These are phyloP conservation scores for Aythya baeri DNA, from an alignment of 2,113 vertebrate genomes.

Conservation along the genomic window DNA sequence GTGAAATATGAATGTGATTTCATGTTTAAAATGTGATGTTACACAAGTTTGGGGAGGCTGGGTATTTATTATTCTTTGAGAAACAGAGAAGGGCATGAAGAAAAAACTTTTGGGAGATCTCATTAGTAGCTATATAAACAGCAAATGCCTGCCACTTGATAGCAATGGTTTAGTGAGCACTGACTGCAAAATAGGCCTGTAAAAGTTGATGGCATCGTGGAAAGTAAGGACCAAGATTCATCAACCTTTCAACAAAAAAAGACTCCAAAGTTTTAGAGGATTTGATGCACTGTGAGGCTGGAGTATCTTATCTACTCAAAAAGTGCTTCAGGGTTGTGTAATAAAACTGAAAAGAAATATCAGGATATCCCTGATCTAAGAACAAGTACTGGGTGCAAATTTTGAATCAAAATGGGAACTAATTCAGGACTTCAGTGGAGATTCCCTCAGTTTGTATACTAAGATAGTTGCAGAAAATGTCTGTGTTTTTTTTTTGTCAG, in stretches of 20 bases:
- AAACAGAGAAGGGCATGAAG: background rate
- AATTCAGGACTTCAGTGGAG: background rate
- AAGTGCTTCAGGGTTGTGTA: background rate
- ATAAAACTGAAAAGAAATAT: background rate
- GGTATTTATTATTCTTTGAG: background rate
- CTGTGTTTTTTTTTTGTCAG: background rate
- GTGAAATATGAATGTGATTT: background rate
- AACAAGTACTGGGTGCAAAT: background rate
- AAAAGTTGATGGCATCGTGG: background rate
- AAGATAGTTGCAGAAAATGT: background rate
- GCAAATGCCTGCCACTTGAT: background rate
- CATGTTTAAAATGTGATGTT: background rate
- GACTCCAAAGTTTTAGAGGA: rapidly evolving
- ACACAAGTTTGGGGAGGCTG: background rate
- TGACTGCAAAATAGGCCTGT: background rate
- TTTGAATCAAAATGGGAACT: background rate
- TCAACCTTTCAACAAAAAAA: background rate
- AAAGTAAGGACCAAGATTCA: background rate
- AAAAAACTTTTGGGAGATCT: background rate
- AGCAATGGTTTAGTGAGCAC: background rate
- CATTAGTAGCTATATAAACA: background rate
- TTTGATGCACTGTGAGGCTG: background rate
- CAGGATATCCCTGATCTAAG: background rate
- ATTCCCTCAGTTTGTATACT: rapidly evolving
- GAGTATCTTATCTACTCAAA: background rate